Evolutionary conservation across 2,113 vertebrate species (phyloP).

Genomic region (Platysteira castanea): DNA sequence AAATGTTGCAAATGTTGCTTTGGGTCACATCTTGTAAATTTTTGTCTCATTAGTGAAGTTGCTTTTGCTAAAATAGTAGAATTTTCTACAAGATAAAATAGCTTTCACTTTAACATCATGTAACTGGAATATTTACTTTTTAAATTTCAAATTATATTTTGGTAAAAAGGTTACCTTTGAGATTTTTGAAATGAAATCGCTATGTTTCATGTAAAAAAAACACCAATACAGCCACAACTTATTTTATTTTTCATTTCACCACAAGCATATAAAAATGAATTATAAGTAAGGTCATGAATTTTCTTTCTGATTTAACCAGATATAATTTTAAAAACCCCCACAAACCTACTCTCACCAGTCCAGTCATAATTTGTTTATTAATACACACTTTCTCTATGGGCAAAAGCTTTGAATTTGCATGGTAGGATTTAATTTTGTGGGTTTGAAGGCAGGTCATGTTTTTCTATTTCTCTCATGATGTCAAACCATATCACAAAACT

Average conservation of each 20-base stretch:
- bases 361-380: not conserved
- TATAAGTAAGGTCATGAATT: not conserved
- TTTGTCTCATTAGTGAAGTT: not conserved
- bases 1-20: not conserved
- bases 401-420: not conserved
- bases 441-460: not conserved
- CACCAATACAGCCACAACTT: not conserved
- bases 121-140: not conserved
- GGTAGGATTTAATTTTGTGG: not conserved
- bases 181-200: not conserved
- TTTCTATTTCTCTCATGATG: not conserved
- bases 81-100: not conserved
- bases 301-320: not conserved
- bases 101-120: not conserved
- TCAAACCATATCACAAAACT: not conserved
- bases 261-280: not conserved
- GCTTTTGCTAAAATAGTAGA: not conserved
- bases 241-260: not conserved
- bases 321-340: not conserved
- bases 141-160: not conserved
- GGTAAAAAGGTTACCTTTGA: not conserved
- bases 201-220: not conserved
- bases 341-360: not conserved
- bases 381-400: not conserved
- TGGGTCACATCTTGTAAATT: not conserved